Evolutionary conservation across 2,797 vertebrate species (phyloP).

Genomic region (Megaceryle alcyon): DNA sequence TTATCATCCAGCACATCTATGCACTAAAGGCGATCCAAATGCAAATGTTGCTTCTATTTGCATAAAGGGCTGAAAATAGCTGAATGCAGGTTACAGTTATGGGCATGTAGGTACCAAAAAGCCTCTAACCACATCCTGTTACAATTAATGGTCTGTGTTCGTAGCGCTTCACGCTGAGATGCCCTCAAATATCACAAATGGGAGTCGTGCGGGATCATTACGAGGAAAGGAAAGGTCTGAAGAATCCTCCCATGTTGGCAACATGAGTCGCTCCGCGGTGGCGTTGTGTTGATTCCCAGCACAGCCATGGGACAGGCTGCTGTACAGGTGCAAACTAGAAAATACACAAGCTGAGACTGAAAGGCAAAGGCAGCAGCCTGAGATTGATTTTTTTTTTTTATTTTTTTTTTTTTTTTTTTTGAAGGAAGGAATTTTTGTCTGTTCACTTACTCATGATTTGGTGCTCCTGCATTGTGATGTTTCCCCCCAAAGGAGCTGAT

Average conservation of each 20-base stretch:
- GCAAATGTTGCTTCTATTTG: slow-evolving; percentile 40
- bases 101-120: not conserved
- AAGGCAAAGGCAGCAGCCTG: not conserved
- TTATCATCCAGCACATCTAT: slow-evolving; percentile 27
- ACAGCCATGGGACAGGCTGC: not conserved
- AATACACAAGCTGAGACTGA: not conserved
- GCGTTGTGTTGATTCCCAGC: rapidly evolving
- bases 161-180: not conserved
- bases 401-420: too few relatives aligned
- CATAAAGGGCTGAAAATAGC: slow-evolving; percentile 50
- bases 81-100: slow-evolving; percentile 33
- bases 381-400: not conserved
- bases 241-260: not conserved
- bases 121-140: slow-evolving; percentile 12
- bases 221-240: not conserved
- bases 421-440: not conserved
- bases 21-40: slow-evolving; percentile 27
- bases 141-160: slow-evolving; percentile 27
- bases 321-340: not conserved
- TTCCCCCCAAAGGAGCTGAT: not conserved
- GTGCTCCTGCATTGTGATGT: not conserved
- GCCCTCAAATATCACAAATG: slow-evolving; percentile 48
- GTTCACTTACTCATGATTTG: not conserved
- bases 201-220: not conserved
- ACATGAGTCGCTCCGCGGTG: rapidly evolving